Evolutionary conservation across 1,140 invertebrate genomes (phyloP).

Genomic region (Drosophila watanabei): DNA sequence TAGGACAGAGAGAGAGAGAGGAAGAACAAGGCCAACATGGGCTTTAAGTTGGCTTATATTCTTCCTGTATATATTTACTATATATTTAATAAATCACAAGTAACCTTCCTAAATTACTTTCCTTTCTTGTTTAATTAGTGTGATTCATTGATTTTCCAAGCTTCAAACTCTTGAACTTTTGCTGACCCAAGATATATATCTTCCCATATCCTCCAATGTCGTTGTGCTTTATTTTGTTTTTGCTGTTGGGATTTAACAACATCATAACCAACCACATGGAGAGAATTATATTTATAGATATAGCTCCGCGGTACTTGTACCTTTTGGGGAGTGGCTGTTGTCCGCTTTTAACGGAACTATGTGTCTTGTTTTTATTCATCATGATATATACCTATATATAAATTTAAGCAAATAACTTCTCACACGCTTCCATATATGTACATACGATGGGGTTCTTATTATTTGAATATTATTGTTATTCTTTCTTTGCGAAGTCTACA

Average conservation of each 20-base stretch:
- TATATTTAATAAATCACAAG: slow-evolving; percentile 5
- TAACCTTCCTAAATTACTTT: slow-evolving; percentile 33
- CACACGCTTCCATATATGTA: slow-evolving; percentile 10
- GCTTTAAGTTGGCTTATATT: background rate
- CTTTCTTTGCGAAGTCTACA: slow-evolving; percentile 3
- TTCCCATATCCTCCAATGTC: slow-evolving; percentile 24
- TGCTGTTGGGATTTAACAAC: slow-evolving; percentile 35
- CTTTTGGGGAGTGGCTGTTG: slow-evolving; percentile 20
- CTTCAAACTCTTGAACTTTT: slow-evolving; percentile 51
- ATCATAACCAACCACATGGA: slow-evolving; percentile 50
- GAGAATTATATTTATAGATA: slow-evolving; percentile 45
- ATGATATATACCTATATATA: background rate
- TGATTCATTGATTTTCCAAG: slow-evolving; percentile 67
- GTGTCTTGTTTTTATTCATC: slow-evolving; percentile 16
- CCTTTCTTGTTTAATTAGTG: slow-evolving; percentile 66
- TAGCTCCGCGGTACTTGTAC: slow-evolving; percentile 16
- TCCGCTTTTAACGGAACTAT: slow-evolving; percentile 10
- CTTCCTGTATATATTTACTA: background rate
- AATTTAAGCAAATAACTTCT: slow-evolving; percentile 12
- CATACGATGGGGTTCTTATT: background rate
- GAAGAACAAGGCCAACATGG: slow-evolving; percentile 27
- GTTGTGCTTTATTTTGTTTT: slow-evolving; percentile 21
- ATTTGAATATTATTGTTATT: slow-evolving; percentile 39
- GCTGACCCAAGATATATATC: slow-evolving; percentile 12
- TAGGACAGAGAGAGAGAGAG: background rate